These are phyloP conservation scores for Stenchaetothrips biformis DNA, from an alignment of 2,888 invertebrate species.

Conservation along the genomic window DNA sequence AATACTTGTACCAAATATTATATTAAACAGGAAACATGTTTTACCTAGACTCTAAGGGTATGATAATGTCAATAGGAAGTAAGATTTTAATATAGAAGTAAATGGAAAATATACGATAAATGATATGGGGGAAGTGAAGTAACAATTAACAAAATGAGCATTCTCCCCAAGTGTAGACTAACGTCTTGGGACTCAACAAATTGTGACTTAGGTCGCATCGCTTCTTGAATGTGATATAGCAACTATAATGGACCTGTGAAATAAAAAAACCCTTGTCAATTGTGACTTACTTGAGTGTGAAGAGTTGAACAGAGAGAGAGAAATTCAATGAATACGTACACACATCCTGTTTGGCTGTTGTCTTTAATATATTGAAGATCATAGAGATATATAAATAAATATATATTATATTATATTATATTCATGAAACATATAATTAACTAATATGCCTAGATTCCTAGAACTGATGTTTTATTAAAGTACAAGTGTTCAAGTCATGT, in stretches of 20 bases:
- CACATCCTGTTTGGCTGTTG: constrained; percentile 24
- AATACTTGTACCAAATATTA: constrained; percentile 40
- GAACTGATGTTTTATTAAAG: constrained; percentile 25
- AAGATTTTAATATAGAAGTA: constrained; percentile 35
- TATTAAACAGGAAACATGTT: constrained; percentile 34
- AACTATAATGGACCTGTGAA: constrained; percentile 24
- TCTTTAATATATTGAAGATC: constrained; percentile 25
- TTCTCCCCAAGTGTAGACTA: constrained; percentile 24
- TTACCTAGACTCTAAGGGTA: constrained; percentile 19
- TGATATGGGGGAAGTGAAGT: constrained; percentile 12
- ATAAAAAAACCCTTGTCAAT: constrained; percentile 23
- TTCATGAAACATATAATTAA: constrained; percentile 24
- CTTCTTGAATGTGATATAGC: constrained; percentile 25
- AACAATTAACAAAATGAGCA: constrained; percentile 24
- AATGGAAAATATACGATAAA: constrained; percentile 17
- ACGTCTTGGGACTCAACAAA: constrained; percentile 23
- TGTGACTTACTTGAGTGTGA: constrained; percentile 21
- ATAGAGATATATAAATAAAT: constrained; percentile 22
- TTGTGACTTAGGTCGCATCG: constrained; percentile 18
- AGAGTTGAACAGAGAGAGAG: constrained; percentile 24
- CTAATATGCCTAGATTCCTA: constrained; percentile 22
- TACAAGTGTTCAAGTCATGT: constrained; percentile 27
- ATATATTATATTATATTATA: constrained; percentile 22
- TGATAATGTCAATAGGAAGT: constrained; percentile 38
- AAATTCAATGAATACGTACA: constrained; percentile 23